Percentiles rank a stretch among this genome's conserved stretches.
These are phyloP conservation scores for Lasiommata megera DNA, from an alignment of 2,888 invertebrate genomes.

Conservation along the genomic window DNA sequence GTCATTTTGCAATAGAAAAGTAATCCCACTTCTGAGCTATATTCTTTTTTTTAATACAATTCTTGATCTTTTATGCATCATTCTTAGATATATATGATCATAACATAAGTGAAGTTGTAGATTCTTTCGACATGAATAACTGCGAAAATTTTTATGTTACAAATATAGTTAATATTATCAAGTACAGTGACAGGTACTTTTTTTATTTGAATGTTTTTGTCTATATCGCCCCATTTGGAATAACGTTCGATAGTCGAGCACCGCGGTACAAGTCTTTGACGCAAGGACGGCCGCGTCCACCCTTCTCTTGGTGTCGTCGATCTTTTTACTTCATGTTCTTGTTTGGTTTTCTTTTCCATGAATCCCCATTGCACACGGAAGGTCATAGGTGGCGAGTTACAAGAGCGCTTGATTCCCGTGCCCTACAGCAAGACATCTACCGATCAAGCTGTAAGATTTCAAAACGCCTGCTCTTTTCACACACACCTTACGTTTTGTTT, in stretches of 20 bases:
- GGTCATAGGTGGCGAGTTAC: constrained; percentile 99
- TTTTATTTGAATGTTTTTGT: background rate
- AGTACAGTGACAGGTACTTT: background rate
- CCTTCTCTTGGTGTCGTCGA: constrained; percentile 55
- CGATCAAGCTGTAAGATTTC: constrained; percentile 99
- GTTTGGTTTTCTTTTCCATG: constrained; percentile 86
- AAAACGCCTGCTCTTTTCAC: constrained; percentile 58
- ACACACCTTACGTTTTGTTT: constrained; percentile 59
- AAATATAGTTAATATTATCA: no score
- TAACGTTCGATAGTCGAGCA: constrained; percentile 45
- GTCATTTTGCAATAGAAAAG: no score
- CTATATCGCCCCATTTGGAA: constrained; percentile 23
- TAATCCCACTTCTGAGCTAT: background rate
- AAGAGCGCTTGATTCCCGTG: constrained; percentile 99
- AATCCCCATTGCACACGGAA: constrained; percentile 94
- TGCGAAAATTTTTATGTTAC: no score
- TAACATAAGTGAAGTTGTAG: no score
- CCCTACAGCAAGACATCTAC: constrained; percentile 99
- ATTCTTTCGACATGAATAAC: no score
- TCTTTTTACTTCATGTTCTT: constrained; percentile 76
- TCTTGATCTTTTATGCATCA: no score
- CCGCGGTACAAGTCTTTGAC: constrained; percentile 32
- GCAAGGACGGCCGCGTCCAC: constrained; percentile 36
- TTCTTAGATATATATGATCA: no score
- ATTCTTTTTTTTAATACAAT: background rate